phyloP scores from a whole-genome alignment of 2,113 vertebrate species.

The Hydrochoerus hydrochaeris region DNA sequence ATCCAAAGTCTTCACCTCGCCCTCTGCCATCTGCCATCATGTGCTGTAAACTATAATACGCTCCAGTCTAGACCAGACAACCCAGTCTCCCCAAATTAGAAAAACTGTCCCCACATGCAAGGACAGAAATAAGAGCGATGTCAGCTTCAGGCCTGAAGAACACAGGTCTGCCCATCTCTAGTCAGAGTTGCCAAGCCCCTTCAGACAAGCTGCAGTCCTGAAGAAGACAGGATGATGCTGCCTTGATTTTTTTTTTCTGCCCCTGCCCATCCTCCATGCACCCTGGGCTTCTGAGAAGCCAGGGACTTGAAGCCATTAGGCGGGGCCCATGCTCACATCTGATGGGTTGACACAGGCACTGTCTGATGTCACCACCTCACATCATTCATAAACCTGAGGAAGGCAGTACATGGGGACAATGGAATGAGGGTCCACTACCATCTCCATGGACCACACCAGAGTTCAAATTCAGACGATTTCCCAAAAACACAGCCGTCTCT shows the following conservation, averaged over 20 bases:
- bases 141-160: not conserved
- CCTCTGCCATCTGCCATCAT: not conserved
- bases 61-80: not conserved
- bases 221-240: not conserved
- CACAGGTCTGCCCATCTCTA: not conserved
- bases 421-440: not conserved
- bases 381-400: not conserved
- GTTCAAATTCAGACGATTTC: not conserved
- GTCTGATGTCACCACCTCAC: not conserved
- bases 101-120: not conserved
- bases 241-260: not conserved
- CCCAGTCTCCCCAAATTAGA: not conserved
- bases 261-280: too few species aligned
- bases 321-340: not conserved
- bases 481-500: fast-evolving
- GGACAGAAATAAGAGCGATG: fast-evolving
- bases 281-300: not conserved
- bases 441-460: not conserved
- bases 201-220: not conserved
- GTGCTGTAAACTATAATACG: fast-evolving
- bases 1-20: not conserved
- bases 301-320: not conserved
- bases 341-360: not conserved
- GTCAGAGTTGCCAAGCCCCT: not conserved
- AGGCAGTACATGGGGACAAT: fast-evolving